Evolutionary conservation across 1,140 invertebrate genomes (phyloP), one percentile per base, ranked within the genome.

Genomic region (Psix sp.): DNA sequence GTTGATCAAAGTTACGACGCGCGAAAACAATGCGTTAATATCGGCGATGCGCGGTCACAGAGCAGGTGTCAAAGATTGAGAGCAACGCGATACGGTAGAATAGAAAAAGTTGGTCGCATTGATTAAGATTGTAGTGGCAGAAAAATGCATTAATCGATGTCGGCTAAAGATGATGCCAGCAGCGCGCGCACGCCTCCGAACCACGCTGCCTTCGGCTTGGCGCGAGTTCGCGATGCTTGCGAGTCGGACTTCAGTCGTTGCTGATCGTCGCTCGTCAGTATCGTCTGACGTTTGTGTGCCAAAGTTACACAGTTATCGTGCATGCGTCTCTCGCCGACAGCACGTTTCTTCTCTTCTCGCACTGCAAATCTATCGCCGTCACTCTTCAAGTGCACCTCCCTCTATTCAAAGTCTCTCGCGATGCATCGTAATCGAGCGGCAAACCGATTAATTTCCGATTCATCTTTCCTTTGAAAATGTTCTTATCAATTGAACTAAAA

Each of bases 71-170:
- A n/a, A n/a, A n/a, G n/a, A n/a, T n/a, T 6, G 33, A 35, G 33
- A 35, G 3, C n/a, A 35, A n/a, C n/a, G n/a, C n/a, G n/a, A n/a
- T n/a, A n/a, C n/a, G n/a, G 11, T 13, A 11, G 33, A 5, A 11
- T 2, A 11, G 11, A 5, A 14, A 35, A 35, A 35, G 11, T n/a
- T n/a, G 13, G 33, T 17, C 5, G 42, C 36, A 11, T 65, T 71
- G 56, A 68, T 76, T 56, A 65, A 68, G 74, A 45, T 65, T 72
- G 59, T 68, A 72, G 74, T 68, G 56, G 43, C 63, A 72, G 73
- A 76, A 76, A 76, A 76, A 73, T 73, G 56, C 52, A 73, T 76
- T 76, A 76, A 76, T 73, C 74, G 74, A 76, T 76, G 74, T 46
- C 52, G 68, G 52, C 63, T 68, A 63, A 76, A 76, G 68, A 76